phyloP scores from a whole-genome alignment of 2,888 invertebrate species.

The Deilephila elpenor region DNA sequence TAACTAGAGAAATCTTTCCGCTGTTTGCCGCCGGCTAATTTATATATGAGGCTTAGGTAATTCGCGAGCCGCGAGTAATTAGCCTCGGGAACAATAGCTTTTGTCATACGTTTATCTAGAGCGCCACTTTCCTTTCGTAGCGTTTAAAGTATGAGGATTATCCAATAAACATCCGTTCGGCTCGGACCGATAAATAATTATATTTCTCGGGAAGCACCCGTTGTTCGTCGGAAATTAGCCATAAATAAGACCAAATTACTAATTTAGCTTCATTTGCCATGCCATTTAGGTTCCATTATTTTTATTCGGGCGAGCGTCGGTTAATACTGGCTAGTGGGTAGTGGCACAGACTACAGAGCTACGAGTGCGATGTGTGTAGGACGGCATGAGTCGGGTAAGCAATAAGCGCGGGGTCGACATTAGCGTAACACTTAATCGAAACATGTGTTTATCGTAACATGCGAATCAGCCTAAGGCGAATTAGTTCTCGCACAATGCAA shows the following conservation, averaged over 20 bases:
- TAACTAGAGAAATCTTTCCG: constrained; percentile 85
- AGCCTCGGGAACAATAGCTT: constrained; percentile 83
- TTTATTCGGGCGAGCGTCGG: constrained; percentile 36
- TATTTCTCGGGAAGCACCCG: constrained; percentile 29
- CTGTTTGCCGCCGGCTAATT: constrained; percentile 83
- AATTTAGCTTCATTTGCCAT: constrained; percentile 26
- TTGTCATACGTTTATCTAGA: constrained; percentile 83
- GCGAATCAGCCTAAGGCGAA: constrained; percentile 84
- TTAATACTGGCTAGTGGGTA: constrained; percentile 37
- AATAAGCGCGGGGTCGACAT: constrained; percentile 64
- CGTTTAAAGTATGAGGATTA: constrained; percentile 70
- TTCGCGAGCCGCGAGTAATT: constrained; percentile 83
- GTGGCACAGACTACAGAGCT: constrained; percentile 32
- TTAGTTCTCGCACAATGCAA: constrained; percentile 85
- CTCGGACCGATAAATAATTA: constrained; percentile 29
- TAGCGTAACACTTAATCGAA: constrained; percentile 78
- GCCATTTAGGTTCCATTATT: constrained; percentile 32
- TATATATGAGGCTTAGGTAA: constrained; percentile 85
- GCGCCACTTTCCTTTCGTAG: constrained; percentile 74
- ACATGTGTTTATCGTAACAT: constrained; percentile 84
- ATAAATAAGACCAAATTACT: constrained; percentile 30
- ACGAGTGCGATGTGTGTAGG: constrained; percentile 49
- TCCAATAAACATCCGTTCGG: constrained; percentile 58
- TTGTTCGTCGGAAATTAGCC: constrained; percentile 29
- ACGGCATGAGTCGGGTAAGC: constrained; percentile 56